Base-by-base conservation (phyloP, 1,140 invertebrate species). In the Coptotermes formosanus region DNA sequence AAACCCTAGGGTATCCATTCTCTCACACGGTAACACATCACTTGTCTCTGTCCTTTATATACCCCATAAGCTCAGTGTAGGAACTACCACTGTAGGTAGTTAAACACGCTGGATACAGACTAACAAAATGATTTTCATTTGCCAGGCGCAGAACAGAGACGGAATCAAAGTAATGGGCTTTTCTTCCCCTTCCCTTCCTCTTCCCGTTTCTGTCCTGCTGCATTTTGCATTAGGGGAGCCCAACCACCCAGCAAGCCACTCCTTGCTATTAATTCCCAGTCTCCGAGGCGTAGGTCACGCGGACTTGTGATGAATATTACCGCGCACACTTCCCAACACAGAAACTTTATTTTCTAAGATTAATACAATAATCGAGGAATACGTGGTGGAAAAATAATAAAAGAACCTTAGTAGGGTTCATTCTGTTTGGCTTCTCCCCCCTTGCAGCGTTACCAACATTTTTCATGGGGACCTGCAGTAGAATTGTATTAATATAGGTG, bases 81-180 rank as follows among this genome's bases (percentile, higher is more conserved):
- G 52, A 55, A 21, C 52, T 55, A 21, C 52, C 52, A 19, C 52
- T 55, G 52, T 55, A 55, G n/a, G 64, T 75, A 75, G 64, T 75
- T 75, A 75, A n/a, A 75, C 64, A 75, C 64, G 64, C 25, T 75
- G 64, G 64, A 30, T 75, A 75, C 64, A 75, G 64, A 25, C 64
- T 75, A 75, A 75, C 25, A 75, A 75, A 75, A 75, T 75, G 64
- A 75, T 75, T 75, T 75, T 30, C 64, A 75, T 75, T 30, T 75
- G 64, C 52, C 52, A 12, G 52, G 52, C 52, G 52, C 64, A 75
- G 64, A 30, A 75, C 64, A 75, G 64, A 75, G 64, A 75, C 9
- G 8, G 25, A 25, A 75, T 25, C 64, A 55, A 55, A 75, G 64
- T 75, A 75, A n/a, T 75, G 52, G 52, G 52, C 52, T 55, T 16